phyloP scores from a whole-genome alignment of 2,888 invertebrate species.

The Gortyna flavago region DNA sequence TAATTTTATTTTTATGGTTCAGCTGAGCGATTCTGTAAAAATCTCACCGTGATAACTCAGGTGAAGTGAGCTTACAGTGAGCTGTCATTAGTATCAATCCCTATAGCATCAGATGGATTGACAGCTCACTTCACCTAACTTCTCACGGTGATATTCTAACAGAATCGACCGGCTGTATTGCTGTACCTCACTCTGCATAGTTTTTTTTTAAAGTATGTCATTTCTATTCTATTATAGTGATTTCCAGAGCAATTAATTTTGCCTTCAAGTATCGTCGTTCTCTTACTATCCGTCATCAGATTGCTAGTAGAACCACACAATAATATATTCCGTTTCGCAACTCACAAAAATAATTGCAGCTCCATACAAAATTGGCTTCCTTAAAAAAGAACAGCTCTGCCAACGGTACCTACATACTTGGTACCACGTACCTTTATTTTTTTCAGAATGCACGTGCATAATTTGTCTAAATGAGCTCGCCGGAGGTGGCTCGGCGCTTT shows the following conservation, averaged over 20 bases:
- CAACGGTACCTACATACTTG: constrained; percentile 27
- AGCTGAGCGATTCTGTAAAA: no score
- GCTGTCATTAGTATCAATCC: no score
- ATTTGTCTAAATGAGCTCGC: constrained; percentile 84
- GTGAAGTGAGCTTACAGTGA: no score
- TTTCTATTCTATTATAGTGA: neutral
- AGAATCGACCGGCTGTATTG: no score
- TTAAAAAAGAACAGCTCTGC: constrained; percentile 45
- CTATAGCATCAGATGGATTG: no score
- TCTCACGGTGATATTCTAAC: no score
- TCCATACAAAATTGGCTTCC: constrained; percentile 41
- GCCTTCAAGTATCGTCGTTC: no score
- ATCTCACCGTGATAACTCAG: no score
- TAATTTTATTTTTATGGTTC: no score
- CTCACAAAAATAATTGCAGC: constrained; percentile 19
- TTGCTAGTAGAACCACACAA: neutral
- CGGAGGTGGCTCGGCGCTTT: constrained; percentile 72
- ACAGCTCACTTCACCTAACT: no score
- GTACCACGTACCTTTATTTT: constrained; percentile 65
- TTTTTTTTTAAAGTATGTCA: no score
- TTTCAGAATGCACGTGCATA: constrained; percentile 77
- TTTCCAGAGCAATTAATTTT: neutral
- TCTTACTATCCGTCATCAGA: neutral
- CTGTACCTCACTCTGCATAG: no score
- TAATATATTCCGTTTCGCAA: neutral